Conservation (phyloP, 2,113 vertebrate genomes). For the Rhea pennata region DNA sequence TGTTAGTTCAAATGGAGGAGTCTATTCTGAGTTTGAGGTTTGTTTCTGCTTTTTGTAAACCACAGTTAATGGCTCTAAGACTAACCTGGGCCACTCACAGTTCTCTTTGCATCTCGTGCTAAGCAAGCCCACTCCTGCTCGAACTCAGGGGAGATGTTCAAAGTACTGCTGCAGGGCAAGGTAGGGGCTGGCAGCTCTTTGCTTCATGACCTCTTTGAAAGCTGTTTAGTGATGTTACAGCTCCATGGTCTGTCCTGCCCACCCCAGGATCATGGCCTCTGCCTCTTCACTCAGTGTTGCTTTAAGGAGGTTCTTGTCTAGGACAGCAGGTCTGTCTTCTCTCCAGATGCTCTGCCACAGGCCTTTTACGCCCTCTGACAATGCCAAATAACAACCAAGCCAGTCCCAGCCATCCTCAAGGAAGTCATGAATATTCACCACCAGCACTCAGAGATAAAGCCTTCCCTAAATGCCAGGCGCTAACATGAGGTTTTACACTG, state of each 20-base stretch:
- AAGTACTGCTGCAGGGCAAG: slow-evolving; percentile 33
- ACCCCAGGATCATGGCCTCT: not conserved
- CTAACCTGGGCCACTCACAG: not conserved
- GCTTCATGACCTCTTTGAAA: not conserved
- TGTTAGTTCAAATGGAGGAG: not conserved
- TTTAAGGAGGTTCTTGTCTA: not conserved
- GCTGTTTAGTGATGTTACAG: not conserved
- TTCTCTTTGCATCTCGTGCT: not conserved
- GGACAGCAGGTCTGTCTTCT: not conserved
- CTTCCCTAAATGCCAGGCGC: not conserved
- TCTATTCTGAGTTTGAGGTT: not conserved
- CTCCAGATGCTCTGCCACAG: fast-evolving
- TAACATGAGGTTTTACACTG: not conserved
- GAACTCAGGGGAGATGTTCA: not conserved
- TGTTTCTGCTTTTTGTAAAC: not conserved
- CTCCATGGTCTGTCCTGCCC: not conserved
- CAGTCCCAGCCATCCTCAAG: not conserved
- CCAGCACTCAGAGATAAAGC: not conserved
- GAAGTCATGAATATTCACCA: not conserved
- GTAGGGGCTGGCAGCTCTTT: not conserved
- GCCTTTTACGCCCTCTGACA: too few relatives aligned
- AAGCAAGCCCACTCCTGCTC: slow-evolving; percentile 42
- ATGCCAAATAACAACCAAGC: not conserved
- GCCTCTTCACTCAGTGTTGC: fast-evolving
- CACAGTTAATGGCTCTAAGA: not conserved